Evolutionary conservation across 2,797 vertebrate species (phyloP).

Genomic region (Hirundo rustica): DNA sequence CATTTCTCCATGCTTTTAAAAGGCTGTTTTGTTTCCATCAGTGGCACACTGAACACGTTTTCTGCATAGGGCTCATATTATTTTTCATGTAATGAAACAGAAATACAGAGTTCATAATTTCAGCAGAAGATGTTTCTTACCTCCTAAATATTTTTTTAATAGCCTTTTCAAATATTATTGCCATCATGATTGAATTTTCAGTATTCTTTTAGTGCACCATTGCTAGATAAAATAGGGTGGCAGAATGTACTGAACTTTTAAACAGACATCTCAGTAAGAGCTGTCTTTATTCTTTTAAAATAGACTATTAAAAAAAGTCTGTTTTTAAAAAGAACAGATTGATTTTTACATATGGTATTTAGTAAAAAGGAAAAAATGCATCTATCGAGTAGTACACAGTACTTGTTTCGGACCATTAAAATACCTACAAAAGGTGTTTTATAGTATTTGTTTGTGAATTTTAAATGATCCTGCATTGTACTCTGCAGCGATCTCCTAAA

Average conservation of each 20-base stretch:
- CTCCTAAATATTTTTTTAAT: constrained; percentile 24
- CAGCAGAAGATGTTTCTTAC: too few relatives aligned
- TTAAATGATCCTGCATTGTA: constrained; percentile 29
- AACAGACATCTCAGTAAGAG: constrained; percentile 54
- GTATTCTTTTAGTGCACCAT: constrained; percentile 54
- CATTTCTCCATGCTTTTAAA: too few relatives aligned
- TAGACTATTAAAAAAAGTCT: constrained; percentile 10
- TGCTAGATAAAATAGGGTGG: constrained; percentile 53
- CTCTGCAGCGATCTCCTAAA: constrained; percentile 39
- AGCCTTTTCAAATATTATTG: constrained; percentile 62
- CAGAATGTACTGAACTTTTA: constrained; percentile 63
- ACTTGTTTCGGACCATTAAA: constrained; percentile 56
- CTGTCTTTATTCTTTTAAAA: constrained; percentile 62
- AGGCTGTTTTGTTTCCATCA: too few relatives aligned
- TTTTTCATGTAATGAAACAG: too few relatives aligned
- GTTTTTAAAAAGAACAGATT: constrained; percentile 64
- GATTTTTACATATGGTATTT: constrained; percentile 55
- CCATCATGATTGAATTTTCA: constrained; percentile 62
- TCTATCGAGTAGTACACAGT: not conserved
- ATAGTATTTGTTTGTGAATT: constrained; percentile 47
- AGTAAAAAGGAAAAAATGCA: constrained; percentile 36
- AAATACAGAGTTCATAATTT: too few relatives aligned
- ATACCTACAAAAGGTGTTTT: constrained; percentile 46
- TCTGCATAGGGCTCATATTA: too few relatives aligned
- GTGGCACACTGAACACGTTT: too few relatives aligned